These are phyloP conservation scores for Noctua pronuba DNA, from an alignment of 2,888 invertebrate species.

Conservation along the genomic window DNA sequence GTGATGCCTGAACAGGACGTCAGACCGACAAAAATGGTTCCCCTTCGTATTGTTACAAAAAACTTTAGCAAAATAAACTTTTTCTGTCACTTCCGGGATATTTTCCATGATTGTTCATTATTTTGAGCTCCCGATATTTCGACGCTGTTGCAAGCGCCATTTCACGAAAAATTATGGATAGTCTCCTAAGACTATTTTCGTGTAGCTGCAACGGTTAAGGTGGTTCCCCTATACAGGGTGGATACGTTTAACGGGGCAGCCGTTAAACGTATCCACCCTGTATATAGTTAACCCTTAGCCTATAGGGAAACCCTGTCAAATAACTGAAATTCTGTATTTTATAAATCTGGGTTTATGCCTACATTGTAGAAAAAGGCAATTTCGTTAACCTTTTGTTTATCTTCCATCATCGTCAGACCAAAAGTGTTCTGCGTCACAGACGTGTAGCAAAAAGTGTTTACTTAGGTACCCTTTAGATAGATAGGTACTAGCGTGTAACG, in stretches of 20 bases:
- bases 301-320: background rate
- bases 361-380: background rate
- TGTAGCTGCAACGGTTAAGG: too few species aligned
- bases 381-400: background rate
- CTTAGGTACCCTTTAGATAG: constrained; percentile 16
- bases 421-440: constrained; percentile 22
- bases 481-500: constrained; percentile 9
- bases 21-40: background rate
- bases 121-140: too few species aligned
- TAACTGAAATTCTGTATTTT: background rate
- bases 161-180: too few species aligned
- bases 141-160: too few species aligned
- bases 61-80: too few species aligned
- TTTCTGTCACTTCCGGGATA: too few species aligned
- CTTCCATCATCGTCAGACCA: background rate
- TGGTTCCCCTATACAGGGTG: too few species aligned
- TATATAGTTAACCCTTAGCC: too few species aligned
- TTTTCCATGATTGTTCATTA: too few species aligned
- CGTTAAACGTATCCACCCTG: too few species aligned
- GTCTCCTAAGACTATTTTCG: too few species aligned
- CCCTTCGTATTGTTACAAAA: background rate
- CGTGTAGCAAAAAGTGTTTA: constrained; percentile 28
- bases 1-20: background rate
- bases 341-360: background rate
- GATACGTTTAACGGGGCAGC: too few species aligned